Evolutionary conservation across 2,888 invertebrate species (phyloP), one percentile per base, ranked within the genome.

Genomic region (Amblyteles armatorius): DNA sequence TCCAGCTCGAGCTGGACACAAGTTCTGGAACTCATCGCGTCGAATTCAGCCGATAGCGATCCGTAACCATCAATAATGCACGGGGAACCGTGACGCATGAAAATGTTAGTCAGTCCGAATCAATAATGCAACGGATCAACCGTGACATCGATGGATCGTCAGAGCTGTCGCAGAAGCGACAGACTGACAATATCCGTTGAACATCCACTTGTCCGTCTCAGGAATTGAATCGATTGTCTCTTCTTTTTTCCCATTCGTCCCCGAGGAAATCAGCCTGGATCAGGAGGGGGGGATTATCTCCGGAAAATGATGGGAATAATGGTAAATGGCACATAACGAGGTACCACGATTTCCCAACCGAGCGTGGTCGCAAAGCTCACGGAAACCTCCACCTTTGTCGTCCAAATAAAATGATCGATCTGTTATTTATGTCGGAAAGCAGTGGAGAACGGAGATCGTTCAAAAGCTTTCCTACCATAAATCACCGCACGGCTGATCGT

Each of bases 301-400:
- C 19, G 68, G 74, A 79, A 87, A 86, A 87, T 86, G 86, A 76
- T 78, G 9, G 60, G 65, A 84, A 88, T 83, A 74, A 86, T 83
- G 79, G 73, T 63, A 78, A 83, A 84, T 84, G 74, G 76, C 68
- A 73, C 60, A 84, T 85, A 83, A 88, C 77, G 73, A 85, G 79
- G 63, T 9, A 36, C 85, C 73, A 83, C 82, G 81, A 87, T 87
- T 87, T 84, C 83, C 63, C 57, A 81, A 84, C 44, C 73, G 19
- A 69, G 74, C 50, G 22, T 63, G 68, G 22, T 73, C 48, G 48
- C 81, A 83, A 76, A 78, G 77, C 79, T 26, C 26, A 26, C 3
- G 3, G 26, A 26, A 26, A 26, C 9, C 36, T 44, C n/a, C 48
- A 33, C 36, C 50, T 44, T 13, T 13, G 44, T 44, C 44, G 13